Conservation (phyloP, 1,140 invertebrate genomes). For the Colletes gigas region DNA sequence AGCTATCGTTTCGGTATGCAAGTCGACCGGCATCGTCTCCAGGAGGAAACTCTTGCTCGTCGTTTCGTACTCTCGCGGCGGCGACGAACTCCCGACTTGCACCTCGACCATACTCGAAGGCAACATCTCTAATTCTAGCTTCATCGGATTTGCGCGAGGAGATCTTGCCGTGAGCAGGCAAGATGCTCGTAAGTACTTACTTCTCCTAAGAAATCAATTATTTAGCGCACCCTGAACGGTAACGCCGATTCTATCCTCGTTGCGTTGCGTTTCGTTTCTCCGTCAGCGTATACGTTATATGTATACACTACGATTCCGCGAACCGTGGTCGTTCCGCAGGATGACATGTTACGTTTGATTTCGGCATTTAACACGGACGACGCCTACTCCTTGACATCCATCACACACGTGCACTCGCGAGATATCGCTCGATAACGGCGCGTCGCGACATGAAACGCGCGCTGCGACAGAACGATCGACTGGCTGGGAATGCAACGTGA, state of each 20-base stretch:
- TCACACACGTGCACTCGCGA: constrained; percentile 16
- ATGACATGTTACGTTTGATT: constrained; percentile 27
- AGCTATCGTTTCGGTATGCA: constrained; percentile 23
- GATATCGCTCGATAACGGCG: constrained; percentile 20
- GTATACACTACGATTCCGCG: neutral
- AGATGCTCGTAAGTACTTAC: neutral
- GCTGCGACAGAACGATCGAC: neutral
- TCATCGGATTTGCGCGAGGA: constrained; percentile 1
- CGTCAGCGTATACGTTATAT: neutral
- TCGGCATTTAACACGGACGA: constrained; percentile 15
- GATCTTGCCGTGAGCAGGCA: neutral
- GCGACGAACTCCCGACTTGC: constrained; percentile 28
- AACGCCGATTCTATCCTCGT: neutral
- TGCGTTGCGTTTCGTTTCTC: neutral
- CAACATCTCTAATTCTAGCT: constrained; percentile 33
- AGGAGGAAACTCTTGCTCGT: constrained; percentile 22
- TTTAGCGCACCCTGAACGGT: neutral
- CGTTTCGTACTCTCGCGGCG: constrained; percentile 21
- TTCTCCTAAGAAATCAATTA: constrained; percentile 21
- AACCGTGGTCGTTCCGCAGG: neutral
- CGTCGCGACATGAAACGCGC: constrained; percentile 15
- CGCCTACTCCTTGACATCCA: constrained; percentile 26
- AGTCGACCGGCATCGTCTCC: constrained; percentile 37
- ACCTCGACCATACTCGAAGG: constrained; percentile 41
- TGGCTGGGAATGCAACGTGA: neutral